Evolutionary conservation across 2,888 invertebrate genomes (phyloP).

Genomic region (Napeogenes sylphis): DNA sequence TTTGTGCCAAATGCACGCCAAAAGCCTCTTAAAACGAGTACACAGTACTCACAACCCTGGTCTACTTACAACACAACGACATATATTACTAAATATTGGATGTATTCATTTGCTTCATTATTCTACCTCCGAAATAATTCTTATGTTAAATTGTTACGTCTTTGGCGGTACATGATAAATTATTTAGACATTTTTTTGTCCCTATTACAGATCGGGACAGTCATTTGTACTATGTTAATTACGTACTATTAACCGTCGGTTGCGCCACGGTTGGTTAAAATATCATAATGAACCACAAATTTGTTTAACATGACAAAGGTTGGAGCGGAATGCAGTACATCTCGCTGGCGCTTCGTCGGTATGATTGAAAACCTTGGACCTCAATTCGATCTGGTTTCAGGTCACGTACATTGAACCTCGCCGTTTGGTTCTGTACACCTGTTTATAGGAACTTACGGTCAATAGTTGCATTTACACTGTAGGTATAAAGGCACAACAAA

Average conservation of each 20-base stretch:
- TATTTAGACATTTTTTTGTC: conserved; percentile 6
- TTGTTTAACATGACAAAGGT: conserved; percentile 73
- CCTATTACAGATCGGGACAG: neutral
- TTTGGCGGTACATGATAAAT: conserved; percentile 3
- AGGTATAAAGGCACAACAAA: no score
- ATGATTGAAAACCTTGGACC: conserved; percentile 52
- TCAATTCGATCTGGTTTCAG: conserved; percentile 65
- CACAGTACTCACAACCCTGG: conserved; percentile 19
- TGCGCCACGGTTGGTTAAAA: conserved; percentile 61
- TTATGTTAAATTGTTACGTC: conserved; percentile 2
- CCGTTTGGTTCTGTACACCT: conserved; percentile 18
- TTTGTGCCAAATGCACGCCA: conserved; percentile 28
- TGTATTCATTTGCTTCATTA: neutral
- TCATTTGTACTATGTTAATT: conserved; percentile 21
- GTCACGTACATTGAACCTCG: conserved; percentile 51
- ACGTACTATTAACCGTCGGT: neutral
- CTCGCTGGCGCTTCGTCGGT: conserved; percentile 53
- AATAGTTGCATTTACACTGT: no score
- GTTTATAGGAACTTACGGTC: neutral
- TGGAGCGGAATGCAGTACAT: conserved; percentile 62
- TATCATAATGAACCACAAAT: conserved; percentile 69
- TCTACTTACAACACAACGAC: conserved; percentile 17
- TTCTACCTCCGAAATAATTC: neutral
- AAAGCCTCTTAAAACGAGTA: conserved; percentile 24
- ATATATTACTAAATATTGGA: neutral